phyloP scores from a whole-genome alignment of 1,140 invertebrate species.

The Tetramorium simillimum region DNA sequence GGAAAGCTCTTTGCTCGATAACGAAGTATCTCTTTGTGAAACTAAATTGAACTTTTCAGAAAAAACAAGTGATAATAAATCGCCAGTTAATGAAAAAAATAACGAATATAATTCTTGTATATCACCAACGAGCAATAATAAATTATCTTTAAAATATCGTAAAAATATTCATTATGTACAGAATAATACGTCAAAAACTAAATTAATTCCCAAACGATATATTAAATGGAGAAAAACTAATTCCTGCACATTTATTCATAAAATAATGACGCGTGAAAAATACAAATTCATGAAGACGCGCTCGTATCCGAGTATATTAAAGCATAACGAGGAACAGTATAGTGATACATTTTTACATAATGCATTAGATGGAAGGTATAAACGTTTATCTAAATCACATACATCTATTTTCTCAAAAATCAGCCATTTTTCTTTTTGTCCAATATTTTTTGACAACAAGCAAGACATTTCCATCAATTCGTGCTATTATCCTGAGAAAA shows the following conservation, averaged over 20 bases:
- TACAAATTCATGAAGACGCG: constrained; percentile 70
- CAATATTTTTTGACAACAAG: constrained; percentile 65
- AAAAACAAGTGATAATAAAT: constrained; percentile 29
- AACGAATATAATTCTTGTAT: constrained; percentile 11
- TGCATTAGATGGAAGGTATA: constrained; percentile 7
- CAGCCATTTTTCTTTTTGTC: constrained; percentile 76
- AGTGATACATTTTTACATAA: constrained; percentile 58
- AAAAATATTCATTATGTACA: constrained; percentile 58
- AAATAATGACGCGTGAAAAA: constrained; percentile 63
- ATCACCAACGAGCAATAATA: constrained; percentile 15
- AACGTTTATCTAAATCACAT: constrained; percentile 63
- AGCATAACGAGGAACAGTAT: constrained; percentile 60
- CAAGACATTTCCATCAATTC: constrained; percentile 72
- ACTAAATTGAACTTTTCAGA: background rate
- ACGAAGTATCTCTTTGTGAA: background rate
- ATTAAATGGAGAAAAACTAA: constrained; percentile 77
- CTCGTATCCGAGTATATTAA: constrained; percentile 72
- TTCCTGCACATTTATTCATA: constrained; percentile 72
- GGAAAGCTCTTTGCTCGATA: constrained; percentile 33
- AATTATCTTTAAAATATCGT: constrained; percentile 45
- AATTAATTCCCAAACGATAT: constrained; percentile 71
- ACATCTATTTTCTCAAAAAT: constrained; percentile 76
- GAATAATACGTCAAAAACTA: constrained; percentile 47
- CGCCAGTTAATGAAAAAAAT: constrained; percentile 55
- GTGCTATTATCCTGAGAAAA: constrained; percentile 42